Conservation (phyloP, 2,113 vertebrate species). For the Gymnarchus niloticus region DNA sequence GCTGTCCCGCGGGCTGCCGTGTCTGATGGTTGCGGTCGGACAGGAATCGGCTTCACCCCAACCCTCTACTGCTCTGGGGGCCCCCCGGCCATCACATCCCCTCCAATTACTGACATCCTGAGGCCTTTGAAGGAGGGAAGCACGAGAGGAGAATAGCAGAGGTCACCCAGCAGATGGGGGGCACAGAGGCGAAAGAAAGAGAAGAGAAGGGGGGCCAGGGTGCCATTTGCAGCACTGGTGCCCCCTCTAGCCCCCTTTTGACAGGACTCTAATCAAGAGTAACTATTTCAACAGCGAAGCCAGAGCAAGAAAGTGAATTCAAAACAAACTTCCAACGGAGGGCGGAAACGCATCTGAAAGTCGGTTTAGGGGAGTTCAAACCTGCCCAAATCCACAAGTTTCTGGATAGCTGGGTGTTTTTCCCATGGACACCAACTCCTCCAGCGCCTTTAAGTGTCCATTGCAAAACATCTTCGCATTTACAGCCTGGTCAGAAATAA, state of each 20-base stretch:
- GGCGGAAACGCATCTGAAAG: conserved; percentile 32
- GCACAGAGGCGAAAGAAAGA: conserved; percentile 41
- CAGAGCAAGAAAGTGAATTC: conserved; percentile 36
- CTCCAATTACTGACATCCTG: conserved; percentile 69
- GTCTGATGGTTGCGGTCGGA: too few relatives aligned
- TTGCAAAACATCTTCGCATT: neutral
- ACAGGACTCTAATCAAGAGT: conserved; percentile 64
- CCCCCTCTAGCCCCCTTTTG: conserved; percentile 49
- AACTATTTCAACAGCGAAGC: conserved; percentile 69
- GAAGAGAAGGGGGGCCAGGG: conserved; percentile 31
- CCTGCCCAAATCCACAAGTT: conserved; percentile 30
- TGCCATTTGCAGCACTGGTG: conserved; percentile 64
- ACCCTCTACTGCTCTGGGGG: conserved; percentile 53
- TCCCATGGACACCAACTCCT: neutral
- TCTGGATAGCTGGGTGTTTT: neutral
- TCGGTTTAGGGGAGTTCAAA: conserved; percentile 38
- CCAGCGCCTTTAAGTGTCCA: neutral
- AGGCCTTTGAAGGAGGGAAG: conserved; percentile 65
- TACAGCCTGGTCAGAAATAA: neutral
- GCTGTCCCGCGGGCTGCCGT: too few relatives aligned
- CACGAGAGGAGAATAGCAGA: conserved; percentile 68
- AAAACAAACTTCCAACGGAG: conserved; percentile 34
- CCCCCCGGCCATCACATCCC: conserved; percentile 65
- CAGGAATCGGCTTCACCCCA: conserved; percentile 46
- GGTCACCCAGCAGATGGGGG: conserved; percentile 71